Conservation (phyloP, 2,888 invertebrate genomes). For the Aphrophora alni region DNA sequence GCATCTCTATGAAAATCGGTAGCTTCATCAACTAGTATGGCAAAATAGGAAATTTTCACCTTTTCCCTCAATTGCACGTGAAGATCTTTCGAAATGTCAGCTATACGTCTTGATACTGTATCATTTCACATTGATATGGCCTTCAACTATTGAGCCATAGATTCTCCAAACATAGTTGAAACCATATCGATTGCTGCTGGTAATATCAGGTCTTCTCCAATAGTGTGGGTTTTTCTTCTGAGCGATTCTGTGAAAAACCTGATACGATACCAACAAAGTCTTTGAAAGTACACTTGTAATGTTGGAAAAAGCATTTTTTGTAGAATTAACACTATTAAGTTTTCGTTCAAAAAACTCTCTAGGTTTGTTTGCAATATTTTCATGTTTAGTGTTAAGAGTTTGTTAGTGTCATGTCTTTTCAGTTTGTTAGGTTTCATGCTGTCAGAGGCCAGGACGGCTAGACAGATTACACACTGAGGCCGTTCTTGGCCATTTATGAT, state of each 20-base stretch:
- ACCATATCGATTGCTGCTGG: conserved; percentile 13
- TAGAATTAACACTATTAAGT: conserved; percentile 44
- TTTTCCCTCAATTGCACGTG: conserved; percentile 19
- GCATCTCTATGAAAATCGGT: conserved; percentile 12
- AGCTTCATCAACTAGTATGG: conserved; percentile 24
- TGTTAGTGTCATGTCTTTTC: conserved; percentile 43
- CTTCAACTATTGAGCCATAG: background rate
- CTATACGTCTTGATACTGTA: conserved; percentile 1
- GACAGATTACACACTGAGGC: conserved; percentile 31
- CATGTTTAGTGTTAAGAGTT: conserved; percentile 43
- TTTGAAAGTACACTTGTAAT: conserved; percentile 39
- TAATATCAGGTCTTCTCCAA: conserved; percentile 11
- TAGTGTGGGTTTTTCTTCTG: background rate
- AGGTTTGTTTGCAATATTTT: conserved; percentile 41
- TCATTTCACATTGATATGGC: background rate
- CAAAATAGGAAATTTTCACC: conserved; percentile 22
- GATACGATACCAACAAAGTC: conserved; percentile 44
- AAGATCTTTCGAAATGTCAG: conserved; percentile 22
- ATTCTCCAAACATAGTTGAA: background rate
- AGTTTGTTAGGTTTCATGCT: conserved; percentile 44
- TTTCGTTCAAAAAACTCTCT: conserved; percentile 20
- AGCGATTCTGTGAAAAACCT: conserved; percentile 44
- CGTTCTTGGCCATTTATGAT: conserved; percentile 32
- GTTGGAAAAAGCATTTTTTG: conserved; percentile 40
- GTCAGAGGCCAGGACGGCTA: conserved; percentile 36